Conservation (phyloP, 1,140 invertebrate genomes). For the Oppia nitens region DNA sequence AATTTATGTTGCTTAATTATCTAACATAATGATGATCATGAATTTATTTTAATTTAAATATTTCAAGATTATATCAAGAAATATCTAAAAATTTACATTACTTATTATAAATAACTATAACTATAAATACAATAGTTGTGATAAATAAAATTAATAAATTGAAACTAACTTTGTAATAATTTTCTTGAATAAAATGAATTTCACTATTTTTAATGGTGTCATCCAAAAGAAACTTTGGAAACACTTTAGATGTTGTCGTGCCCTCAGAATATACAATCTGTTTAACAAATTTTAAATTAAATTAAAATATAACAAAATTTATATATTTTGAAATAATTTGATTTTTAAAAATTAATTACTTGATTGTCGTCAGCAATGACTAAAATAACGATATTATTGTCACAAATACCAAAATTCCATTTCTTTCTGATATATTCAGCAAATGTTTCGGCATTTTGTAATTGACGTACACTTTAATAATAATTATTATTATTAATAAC, state of each 20-base stretch:
- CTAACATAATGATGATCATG: too few relatives aligned
- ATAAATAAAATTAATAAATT: not conserved
- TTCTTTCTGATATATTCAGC: not conserved
- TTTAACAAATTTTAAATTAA: not conserved
- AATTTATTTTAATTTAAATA: too few relatives aligned
- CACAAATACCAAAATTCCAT: not conserved
- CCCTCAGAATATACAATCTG: not conserved
- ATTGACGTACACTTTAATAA: not conserved
- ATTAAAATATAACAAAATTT: not conserved
- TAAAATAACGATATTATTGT: not conserved
- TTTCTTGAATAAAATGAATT: not conserved
- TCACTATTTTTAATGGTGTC: not conserved
- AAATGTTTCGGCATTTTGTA: not conserved
- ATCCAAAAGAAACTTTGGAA: not conserved
- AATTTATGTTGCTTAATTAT: not conserved
- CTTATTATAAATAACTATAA: too few relatives aligned
- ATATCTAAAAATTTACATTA: too few relatives aligned
- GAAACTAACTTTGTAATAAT: not conserved
- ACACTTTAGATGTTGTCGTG: not conserved
- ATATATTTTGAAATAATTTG: too few relatives aligned
- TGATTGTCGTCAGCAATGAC: not conserved
- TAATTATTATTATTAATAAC: too few relatives aligned
- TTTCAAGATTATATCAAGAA: too few relatives aligned
- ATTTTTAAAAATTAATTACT: not conserved
- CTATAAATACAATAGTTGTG: too few relatives aligned